Conservation (phyloP, 2,113 vertebrate species). For the Vidua chalybeata region DNA sequence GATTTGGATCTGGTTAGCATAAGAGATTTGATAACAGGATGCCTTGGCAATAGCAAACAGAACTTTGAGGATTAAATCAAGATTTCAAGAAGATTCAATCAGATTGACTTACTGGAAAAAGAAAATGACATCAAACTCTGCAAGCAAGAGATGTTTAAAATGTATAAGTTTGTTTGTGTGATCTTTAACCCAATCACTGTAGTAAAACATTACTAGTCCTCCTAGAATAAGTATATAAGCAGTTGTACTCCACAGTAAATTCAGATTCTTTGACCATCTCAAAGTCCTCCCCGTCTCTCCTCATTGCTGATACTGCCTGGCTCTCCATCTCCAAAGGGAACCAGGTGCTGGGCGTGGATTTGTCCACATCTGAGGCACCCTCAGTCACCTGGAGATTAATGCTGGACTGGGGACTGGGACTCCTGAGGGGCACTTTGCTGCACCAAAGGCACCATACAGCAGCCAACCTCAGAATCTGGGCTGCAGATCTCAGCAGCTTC, state of each 20-base stretch:
- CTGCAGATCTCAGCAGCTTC: neutral
- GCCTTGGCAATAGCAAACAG: neutral
- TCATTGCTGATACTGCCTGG: accelerated
- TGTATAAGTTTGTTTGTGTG: neutral
- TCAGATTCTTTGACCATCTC: neutral
- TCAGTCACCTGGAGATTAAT: neutral
- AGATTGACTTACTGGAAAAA: neutral
- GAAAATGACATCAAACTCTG: neutral
- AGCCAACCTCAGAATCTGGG: neutral
- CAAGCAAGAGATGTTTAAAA: neutral
- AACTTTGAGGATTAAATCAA: neutral
- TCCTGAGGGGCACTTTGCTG: neutral
- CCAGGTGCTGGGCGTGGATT: neutral
- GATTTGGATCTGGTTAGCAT: neutral
- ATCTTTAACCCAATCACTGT: neutral
- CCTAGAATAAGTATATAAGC: neutral
- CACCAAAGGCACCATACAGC: neutral
- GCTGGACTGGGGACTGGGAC: neutral
- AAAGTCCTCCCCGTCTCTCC: neutral
- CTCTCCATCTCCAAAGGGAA: neutral
- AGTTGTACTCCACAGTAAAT: neutral
- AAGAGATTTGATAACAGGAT: neutral
- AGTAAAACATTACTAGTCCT: neutral
- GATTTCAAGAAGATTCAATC: neutral
- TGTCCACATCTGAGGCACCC: accelerated